Percentiles rank a stretch among this genome's conserved stretches.
Evolutionary conservation across 1,140 invertebrate species (phyloP).

Genomic region (Megalonaias nervosa): DNA sequence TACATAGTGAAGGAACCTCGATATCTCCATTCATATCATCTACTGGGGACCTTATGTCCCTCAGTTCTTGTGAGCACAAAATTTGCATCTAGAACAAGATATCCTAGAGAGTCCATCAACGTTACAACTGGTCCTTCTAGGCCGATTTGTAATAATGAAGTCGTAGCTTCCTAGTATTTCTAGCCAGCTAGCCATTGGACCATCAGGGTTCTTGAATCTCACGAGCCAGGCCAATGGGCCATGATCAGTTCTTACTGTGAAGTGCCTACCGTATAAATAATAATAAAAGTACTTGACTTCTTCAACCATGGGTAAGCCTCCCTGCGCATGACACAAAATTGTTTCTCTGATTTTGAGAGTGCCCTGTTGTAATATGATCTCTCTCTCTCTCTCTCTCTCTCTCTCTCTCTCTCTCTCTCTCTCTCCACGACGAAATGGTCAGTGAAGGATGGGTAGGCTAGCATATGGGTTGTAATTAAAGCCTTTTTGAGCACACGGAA

Average conservation of each 20-base stretch:
- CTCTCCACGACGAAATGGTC: too few species aligned
- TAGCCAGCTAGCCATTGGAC: neutral
- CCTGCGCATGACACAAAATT: slow-evolving; percentile 26
- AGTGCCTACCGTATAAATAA: slow-evolving; percentile 18
- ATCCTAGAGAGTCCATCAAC: neutral
- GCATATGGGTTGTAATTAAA: too few species aligned
- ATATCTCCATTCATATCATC: too few species aligned
- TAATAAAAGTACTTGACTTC: slow-evolving; percentile 23
- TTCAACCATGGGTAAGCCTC: slow-evolving; percentile 24
- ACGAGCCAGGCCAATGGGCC: slow-evolving; percentile 9
- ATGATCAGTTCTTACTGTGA: slow-evolving; percentile 36
- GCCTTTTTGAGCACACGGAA: too few species aligned
- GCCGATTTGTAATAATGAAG: neutral
- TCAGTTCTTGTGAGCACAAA: too few species aligned
- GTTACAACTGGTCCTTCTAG: neutral
- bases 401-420: too few species aligned
- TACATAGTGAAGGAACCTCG: too few species aligned
- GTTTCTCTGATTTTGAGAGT: slow-evolving; percentile 5
- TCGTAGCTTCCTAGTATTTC: neutral
- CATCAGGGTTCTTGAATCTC: slow-evolving; percentile 1
- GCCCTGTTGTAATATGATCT: slow-evolving; percentile 14
- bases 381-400: neutral
- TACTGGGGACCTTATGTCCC: too few species aligned
- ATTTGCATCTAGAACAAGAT: too few species aligned
- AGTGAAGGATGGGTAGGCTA: too few species aligned